phyloP scores from a whole-genome alignment of 2,113 vertebrate genomes.

The Pavo muticus region DNA sequence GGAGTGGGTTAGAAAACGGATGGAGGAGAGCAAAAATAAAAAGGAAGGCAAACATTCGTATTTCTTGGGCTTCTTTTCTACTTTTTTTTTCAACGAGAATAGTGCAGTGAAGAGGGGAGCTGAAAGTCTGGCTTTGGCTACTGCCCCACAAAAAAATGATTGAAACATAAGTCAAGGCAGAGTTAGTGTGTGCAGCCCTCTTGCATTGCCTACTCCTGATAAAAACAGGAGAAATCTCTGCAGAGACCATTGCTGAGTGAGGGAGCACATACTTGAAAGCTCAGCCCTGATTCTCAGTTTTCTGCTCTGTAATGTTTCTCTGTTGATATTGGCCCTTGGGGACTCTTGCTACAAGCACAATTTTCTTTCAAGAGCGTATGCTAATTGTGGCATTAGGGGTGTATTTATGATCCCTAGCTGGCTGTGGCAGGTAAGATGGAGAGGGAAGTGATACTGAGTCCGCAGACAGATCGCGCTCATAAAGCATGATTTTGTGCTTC shows the following conservation, averaged over 20 bases:
- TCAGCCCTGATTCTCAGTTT: slow-evolving; percentile 33
- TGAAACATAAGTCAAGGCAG: background rate
- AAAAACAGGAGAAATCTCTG: slow-evolving; percentile 25
- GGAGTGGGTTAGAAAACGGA: background rate
- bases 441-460: slow-evolving; percentile 16
- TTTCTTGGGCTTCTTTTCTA: background rate
- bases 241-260: background rate
- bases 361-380: slow-evolving; percentile 64
- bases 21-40: slow-evolving; percentile 6
- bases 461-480: slow-evolving; percentile 40
- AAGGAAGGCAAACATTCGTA: background rate
- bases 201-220: background rate
- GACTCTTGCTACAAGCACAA: slow-evolving; percentile 58
- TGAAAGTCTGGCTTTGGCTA: slow-evolving; percentile 1
- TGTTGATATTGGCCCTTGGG: slow-evolving; percentile 52
- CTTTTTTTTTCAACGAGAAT: background rate
- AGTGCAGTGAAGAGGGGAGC: background rate
- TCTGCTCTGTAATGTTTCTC: slow-evolving; percentile 47
- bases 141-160: background rate
- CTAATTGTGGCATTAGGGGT: slow-evolving; percentile 60
- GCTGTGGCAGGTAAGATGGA: slow-evolving; percentile 57
- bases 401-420: slow-evolving; percentile 61
- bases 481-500: slow-evolving; percentile 56
- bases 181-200: background rate
- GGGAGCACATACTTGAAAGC: slow-evolving; percentile 16